phyloP scores from a whole-genome alignment of 2,888 invertebrate species.

The Himalopsyche japonica region DNA sequence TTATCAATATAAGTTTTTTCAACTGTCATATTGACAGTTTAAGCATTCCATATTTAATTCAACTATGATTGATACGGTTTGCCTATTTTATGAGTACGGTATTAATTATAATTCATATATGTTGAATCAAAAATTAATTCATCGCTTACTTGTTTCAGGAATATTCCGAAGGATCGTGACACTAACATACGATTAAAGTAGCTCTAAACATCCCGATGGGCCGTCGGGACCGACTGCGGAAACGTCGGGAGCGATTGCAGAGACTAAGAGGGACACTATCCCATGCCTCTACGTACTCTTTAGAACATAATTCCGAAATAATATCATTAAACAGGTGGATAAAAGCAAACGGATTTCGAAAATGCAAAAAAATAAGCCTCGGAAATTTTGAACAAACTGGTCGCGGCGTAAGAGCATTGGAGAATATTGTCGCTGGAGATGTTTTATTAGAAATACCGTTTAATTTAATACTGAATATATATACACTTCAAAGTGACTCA shows the following conservation, averaged over 20 bases:
- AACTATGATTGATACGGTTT: no score
- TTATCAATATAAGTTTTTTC: no score
- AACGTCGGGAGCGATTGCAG: slow-evolving; percentile 54
- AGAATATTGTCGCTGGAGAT: slow-evolving; percentile 59
- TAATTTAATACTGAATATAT: slow-evolving; percentile 62
- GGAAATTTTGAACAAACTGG: slow-evolving; percentile 69
- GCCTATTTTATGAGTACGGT: no score
- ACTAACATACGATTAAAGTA: no score
- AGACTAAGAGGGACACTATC: slow-evolving; percentile 45
- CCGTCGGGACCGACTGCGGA: slow-evolving; percentile 55
- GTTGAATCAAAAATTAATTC: no score
- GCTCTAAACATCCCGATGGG: slow-evolving; percentile 51
- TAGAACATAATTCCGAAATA: slow-evolving; percentile 49
- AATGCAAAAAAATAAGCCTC: slow-evolving; percentile 61
- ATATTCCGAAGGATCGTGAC: no score
- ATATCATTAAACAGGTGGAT: slow-evolving; percentile 62
- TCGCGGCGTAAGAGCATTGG: slow-evolving; percentile 71
- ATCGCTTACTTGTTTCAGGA: no score
- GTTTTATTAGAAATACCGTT: slow-evolving; percentile 65
- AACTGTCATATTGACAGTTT: no score
- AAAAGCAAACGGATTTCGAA: slow-evolving; percentile 58
- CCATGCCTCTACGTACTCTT: slow-evolving; percentile 43
- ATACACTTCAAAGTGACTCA: slow-evolving; percentile 60
- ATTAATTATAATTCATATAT: no score
- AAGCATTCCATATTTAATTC: no score